Base-by-base conservation (phyloP, 2,797 vertebrate species). In the Trichosurus vulpecula region DNA sequence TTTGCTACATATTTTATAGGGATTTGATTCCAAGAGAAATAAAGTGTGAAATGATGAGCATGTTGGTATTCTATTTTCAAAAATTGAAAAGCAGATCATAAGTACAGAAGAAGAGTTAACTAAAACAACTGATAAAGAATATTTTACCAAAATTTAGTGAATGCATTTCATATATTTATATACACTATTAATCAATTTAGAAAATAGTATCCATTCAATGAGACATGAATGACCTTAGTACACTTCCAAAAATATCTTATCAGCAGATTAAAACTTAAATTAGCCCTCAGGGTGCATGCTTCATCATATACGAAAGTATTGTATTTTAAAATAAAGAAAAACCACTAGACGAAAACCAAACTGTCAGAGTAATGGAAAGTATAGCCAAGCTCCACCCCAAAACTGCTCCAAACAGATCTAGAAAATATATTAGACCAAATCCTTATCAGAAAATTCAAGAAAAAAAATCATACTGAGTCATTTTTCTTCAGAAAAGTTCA, bases 81-180 rank as follows among this genome's bases (percentile, higher is more conserved):
- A 66, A 14, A 66, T 6, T 12, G 61, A n/a, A 66, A n/a, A 66
- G 61, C 13, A 66, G 35, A 66, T 66, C 58, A 14, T 35, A 66
- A 66, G 4, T n/a, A 13, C 61, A n/a, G 35, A 66, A 58, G 2
- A 31, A 66, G 4, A n/a, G 35, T 14, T 66, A 66, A 96, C 14
- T 66, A 66, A 96, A 90, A 95, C 41, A 94, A 92, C 1, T 57
- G 47, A 93, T 96, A 96, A n/a, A 93, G 9, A 92, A 31, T 61
- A 57, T 56, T 52, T 93, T 91, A 54, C 90, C 31, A 95, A 91
- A 96, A 96, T 96, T 93, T 94, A 93, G 35, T 95, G 57, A 96
- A 92, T 22, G 93, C 1, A 25, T 12, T 90, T 90, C 92, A 47
- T 92, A 92, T 29, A 54, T 56, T 95, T 93, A 94, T 19, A 93